Evolutionary conservation across 2,797 vertebrate species (phyloP), one percentile per base, ranked within the genome.

Genomic region (Leptatherina wallacei): DNA sequence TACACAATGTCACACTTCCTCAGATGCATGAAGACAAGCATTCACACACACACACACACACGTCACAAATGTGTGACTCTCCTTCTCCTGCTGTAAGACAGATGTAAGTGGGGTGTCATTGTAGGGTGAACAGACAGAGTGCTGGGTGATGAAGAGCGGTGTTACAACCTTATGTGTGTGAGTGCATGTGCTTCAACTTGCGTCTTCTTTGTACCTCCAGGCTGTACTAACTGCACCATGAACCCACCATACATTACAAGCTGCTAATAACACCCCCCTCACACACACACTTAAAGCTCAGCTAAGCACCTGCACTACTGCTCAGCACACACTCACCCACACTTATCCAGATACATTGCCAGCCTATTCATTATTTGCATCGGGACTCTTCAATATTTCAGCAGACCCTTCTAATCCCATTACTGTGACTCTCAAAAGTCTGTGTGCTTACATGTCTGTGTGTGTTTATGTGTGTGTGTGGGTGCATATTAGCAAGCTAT

Each of bases 361-460:
- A 80, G 71, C 83, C 87, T 89, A 87, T 92, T 93, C 86, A 92
- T 93, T 91, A 88, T 91, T 89, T 89, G 87, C 84, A 89, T 88
- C 75, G 69, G 75, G 83, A 95, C 95, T 96, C 95, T 97, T 98
- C 96, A 95, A 97, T 98, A 97, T 97, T 98, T 97, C 95, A 98
- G 96, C 95, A 96, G 95, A 96, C 94, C 95, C 93, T 93, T 94
- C 95, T 97, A 97, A 98, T 97, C 95, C 94, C 94, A 97, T 97
- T 97, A 97, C 94, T 93, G 94, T 66, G 79, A 78, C 47, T 81
- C 80, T 85, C 71, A 83, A 82, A 85, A 85, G 82, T 71, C 61
- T 8, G 47, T 35, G 60, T 52, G 51, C 61, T 29, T 75, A 56
- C 74, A 62, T 57, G 49, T 61, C 49, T 6, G 33, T 49, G 54